These are phyloP conservation scores for Xestia c-nigrum DNA, from an alignment of 2,888 invertebrate species.

Conservation along the genomic window DNA sequence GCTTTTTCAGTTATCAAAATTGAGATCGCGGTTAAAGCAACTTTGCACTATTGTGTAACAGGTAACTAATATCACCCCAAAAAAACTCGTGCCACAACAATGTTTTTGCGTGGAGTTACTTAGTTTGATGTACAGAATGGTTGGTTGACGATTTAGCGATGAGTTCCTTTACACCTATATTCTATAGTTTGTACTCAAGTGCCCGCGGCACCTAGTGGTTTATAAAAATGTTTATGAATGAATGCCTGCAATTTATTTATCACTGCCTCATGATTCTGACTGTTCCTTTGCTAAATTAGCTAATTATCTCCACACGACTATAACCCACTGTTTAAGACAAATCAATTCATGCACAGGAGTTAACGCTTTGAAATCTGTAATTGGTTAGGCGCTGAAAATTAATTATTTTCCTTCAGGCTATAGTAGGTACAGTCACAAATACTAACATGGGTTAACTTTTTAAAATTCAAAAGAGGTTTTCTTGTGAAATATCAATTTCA, in stretches of 20 bases:
- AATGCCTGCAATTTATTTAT: neutral
- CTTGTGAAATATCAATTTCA: neutral
- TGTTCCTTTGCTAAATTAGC: constrained; percentile 10
- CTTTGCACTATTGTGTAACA: too few relatives aligned
- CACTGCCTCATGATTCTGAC: neutral
- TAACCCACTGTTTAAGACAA: constrained; percentile 49
- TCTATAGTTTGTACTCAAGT: too few relatives aligned
- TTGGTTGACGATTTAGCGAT: neutral
- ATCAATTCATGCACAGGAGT: constrained; percentile 52
- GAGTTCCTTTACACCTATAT: too few relatives aligned
- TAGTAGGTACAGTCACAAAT: neutral
- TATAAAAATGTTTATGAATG: neutral
- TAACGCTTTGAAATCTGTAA: constrained; percentile 56
- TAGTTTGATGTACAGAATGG: too few relatives aligned
- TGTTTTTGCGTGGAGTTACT: too few relatives aligned
- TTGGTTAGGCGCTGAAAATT: constrained; percentile 46
- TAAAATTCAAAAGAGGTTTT: neutral
- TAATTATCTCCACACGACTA: constrained; percentile 55
- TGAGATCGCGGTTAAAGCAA: too few relatives aligned
- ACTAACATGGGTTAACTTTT: neutral
- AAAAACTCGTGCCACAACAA: too few relatives aligned
- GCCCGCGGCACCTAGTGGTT: too few relatives aligned
- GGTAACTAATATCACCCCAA: too few relatives aligned
- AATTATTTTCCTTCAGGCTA: constrained; percentile 55
- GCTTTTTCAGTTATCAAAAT: too few relatives aligned